Base-by-base conservation (phyloP, 2,888 invertebrate genomes). In the Xiphydria camelus region DNA sequence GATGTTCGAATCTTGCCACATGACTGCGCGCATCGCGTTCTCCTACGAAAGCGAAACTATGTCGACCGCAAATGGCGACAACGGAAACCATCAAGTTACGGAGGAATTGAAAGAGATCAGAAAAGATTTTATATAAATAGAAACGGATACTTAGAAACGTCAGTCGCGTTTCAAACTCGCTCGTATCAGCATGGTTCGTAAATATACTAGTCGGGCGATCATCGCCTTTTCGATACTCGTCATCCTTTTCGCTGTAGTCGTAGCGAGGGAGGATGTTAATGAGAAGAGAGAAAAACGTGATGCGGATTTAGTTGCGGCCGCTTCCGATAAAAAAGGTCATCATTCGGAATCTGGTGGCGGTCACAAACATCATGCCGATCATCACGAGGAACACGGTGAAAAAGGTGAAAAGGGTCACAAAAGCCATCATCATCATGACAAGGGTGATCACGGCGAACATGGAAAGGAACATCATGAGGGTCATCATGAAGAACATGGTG, bases 321-420 rank as follows among this genome's bases (percentile, higher is more conserved):
- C 78, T 21, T 77, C 79, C 49, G n/a, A n/a, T n/a, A n/a, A n/a
- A n/a, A n/a, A n/a, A n/a, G 77, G 79, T 44, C 77, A 80, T 48
- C 80, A 81, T 57, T 82, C 83, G 59, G 85, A 85, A 66, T 78
- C 79, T 41, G 86, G 85, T 12, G 87, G 86, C n/a, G 88, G 88
- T 1, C 81, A 84, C 57, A 82, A 84, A 45, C 84, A 87, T 62
- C 84, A 86, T 57, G 80, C 80, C 2, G 81, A 86, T 45, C 86
- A 87, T 61, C 84, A 86, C 66, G 81, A 83, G 47, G 82, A 84
- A 23, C 83, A 89, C 64, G 89, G 87, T 1, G 85, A 87, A 51
- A 89, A 91, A 65, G 87, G 86, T 0, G 87, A 88, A 47, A 89
- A 90, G 62, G 91, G 90, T 0, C 85, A 89, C 76, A 87, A 88